Percentiles rank a stretch among this genome's conserved stretches.
Evolutionary conservation across 2,888 invertebrate genomes (phyloP).

Genomic region (Pyrocoelia pectoralis): DNA sequence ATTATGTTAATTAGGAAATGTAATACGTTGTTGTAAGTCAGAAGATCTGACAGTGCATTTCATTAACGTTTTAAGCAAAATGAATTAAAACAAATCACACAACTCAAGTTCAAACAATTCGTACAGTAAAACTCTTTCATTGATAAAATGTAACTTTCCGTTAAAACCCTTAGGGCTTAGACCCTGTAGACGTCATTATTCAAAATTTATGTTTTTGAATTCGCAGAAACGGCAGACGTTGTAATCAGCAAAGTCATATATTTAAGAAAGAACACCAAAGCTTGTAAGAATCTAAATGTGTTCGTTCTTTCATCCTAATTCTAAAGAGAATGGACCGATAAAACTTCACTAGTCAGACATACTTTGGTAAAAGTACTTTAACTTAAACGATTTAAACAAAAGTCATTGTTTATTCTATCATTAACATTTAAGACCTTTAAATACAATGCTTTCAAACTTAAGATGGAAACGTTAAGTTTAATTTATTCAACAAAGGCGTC

Average conservation of each 20-base stretch:
- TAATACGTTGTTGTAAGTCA: too few relatives aligned
- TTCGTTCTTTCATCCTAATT: slow-evolving; percentile 30
- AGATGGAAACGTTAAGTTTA: neutral
- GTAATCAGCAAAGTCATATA: slow-evolving; percentile 16
- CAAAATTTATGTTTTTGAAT: slow-evolving; percentile 6
- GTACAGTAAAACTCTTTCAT: neutral
- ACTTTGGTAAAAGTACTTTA: slow-evolving; percentile 18
- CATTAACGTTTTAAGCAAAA: too few relatives aligned
- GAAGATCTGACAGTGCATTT: too few relatives aligned
- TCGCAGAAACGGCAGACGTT: neutral
- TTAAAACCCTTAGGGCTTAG: neutral
- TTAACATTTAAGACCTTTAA: neutral
- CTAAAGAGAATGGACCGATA: slow-evolving; percentile 27
- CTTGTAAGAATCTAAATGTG: slow-evolving; percentile 29
- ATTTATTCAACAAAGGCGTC: neutral
- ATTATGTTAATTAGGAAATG: too few relatives aligned
- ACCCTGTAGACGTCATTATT: neutral
- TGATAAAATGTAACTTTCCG: neutral
- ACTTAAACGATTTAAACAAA: slow-evolving; percentile 15
- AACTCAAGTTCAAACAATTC: too few relatives aligned
- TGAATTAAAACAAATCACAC: too few relatives aligned
- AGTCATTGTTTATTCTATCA: slow-evolving; percentile 21
- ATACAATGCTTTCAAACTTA: neutral
- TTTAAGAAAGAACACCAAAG: slow-evolving; percentile 19
- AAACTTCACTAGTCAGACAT: slow-evolving; percentile 21